Evolutionary conservation across 2,797 vertebrate genomes (phyloP).

Genomic region (Prionace glauca): DNA sequence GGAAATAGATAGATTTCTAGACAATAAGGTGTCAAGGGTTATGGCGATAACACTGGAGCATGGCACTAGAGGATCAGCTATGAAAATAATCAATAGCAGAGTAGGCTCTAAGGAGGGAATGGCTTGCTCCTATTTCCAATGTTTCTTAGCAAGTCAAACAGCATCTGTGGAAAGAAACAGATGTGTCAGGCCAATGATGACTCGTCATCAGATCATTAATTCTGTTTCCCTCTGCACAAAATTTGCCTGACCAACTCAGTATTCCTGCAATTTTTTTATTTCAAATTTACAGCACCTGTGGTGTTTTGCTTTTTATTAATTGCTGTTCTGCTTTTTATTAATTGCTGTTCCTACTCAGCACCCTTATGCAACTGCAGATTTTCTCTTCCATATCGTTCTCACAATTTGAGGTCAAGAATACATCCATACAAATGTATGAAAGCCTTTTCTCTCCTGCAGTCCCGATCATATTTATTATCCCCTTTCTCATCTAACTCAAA

Average conservation of each 20-base stretch:
- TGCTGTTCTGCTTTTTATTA: background rate
- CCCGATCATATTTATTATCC: background rate
- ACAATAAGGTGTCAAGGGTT: no score
- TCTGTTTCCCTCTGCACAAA: background rate
- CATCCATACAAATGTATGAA: background rate
- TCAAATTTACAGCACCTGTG: background rate
- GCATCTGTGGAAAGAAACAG: no score
- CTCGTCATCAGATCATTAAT: background rate
- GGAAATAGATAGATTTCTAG: no score
- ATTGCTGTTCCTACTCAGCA: background rate
- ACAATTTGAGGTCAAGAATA: background rate
- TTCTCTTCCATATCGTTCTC: background rate
- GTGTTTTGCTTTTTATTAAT: background rate
- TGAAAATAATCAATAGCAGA: no score
- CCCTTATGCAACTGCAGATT: background rate
- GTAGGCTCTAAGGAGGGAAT: no score
- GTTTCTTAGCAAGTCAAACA: no score
- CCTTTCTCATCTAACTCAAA: background rate
- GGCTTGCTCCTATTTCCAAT: no score
- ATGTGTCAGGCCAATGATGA: background rate
- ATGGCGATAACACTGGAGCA: no score
- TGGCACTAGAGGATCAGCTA: no score
- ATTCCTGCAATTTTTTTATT: background rate
- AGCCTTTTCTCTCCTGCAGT: background rate
- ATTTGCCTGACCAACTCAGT: background rate